These are phyloP conservation scores for Saccostrea cuccullata DNA, from an alignment of 1,140 invertebrate genomes.

Conservation along the genomic window DNA sequence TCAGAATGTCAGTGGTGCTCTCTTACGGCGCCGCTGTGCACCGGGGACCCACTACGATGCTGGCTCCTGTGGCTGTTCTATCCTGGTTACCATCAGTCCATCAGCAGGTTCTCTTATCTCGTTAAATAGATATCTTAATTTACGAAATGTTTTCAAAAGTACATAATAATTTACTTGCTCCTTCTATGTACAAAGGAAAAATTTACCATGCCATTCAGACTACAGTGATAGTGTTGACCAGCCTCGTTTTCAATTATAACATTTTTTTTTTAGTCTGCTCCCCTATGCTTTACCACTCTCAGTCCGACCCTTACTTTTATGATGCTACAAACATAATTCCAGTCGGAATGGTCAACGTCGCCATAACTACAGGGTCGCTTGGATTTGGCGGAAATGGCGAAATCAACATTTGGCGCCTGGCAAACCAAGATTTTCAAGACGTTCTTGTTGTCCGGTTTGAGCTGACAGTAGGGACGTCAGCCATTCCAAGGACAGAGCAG, in stretches of 20 bases:
- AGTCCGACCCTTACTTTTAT: slow-evolving; percentile 6
- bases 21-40: slow-evolving; percentile 4
- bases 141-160: too few relatives aligned
- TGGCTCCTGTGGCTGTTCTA: slow-evolving; percentile 28
- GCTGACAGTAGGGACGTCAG: slow-evolving; percentile 3
- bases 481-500: slow-evolving; percentile 20
- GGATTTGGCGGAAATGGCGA: slow-evolving; percentile 29
- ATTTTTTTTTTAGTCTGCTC: background rate
- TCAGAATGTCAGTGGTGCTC: background rate
- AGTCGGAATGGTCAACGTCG: slow-evolving; percentile 23
- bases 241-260: background rate
- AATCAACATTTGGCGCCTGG: slow-evolving; percentile 30
- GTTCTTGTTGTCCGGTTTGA: slow-evolving; percentile 1
- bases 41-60: slow-evolving; percentile 19
- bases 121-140: too few relatives aligned
- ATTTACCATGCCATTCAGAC: too few relatives aligned
- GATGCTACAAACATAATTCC: background rate
- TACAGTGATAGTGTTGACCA: background rate
- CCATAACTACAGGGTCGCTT: background rate
- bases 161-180: too few relatives aligned
- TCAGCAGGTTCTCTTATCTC: background rate
- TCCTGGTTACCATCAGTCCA: background rate
- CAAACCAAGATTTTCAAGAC: slow-evolving; percentile 19
- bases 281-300: slow-evolving; percentile 9
- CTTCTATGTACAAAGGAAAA: too few relatives aligned